A percentile compares a stretch with the other conserved stretches of the same genome.
These are phyloP conservation scores for Arvicanthis niloticus DNA, from an alignment of 2,113 vertebrate species.

Conservation along the genomic window DNA sequence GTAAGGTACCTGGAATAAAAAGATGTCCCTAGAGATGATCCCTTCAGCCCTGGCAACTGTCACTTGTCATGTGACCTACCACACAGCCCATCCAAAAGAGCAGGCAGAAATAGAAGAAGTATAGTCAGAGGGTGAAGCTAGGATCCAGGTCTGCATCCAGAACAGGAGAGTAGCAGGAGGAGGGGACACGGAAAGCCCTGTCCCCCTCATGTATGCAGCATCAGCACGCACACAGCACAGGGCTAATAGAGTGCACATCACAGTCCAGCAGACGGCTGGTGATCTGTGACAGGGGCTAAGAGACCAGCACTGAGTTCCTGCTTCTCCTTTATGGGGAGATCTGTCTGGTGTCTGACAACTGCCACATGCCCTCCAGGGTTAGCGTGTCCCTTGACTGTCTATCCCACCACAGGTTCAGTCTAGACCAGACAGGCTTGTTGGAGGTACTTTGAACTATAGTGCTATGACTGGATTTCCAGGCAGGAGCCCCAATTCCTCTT, in stretches of 20 bases:
- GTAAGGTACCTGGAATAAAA: background rate
- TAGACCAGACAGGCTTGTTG: background rate
- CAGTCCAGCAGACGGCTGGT: fast-evolving
- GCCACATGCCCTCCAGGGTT: background rate
- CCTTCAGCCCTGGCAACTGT: background rate
- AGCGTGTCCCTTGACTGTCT: background rate
- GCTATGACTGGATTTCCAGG: too few species aligned
- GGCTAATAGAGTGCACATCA: background rate
- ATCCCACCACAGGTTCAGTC: background rate
- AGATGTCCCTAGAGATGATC: background rate
- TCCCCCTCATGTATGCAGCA: too few species aligned
- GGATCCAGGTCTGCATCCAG: background rate
- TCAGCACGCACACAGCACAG: background rate
- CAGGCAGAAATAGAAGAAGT: background rate
- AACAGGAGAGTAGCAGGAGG: too few species aligned
- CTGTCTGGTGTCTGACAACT: background rate
- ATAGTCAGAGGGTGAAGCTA: background rate
- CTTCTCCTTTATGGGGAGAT: background rate
- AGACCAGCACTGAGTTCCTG: background rate
- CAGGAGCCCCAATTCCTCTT: too few species aligned
- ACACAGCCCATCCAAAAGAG: background rate
- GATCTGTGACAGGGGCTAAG: background rate
- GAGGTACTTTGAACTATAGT: background rate
- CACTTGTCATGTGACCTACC: background rate
- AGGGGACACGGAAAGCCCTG: background rate